Percentiles rank a stretch among this genome's conserved stretches.
phyloP scores from a whole-genome alignment of 2,888 invertebrate genomes.

The Hypselothyrea guttata region DNA sequence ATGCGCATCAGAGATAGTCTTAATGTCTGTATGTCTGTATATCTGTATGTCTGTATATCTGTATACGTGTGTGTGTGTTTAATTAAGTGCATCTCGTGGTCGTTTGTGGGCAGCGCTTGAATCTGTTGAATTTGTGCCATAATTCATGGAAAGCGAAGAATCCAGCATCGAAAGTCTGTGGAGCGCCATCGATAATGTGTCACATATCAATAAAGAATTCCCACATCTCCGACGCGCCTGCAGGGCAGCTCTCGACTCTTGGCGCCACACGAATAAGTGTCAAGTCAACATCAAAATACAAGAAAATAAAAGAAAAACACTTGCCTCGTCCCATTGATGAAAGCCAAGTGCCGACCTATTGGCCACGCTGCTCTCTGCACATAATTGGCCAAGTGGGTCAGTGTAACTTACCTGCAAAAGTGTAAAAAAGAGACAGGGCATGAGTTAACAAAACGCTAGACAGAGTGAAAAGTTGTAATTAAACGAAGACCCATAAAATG shows the following conservation, averaged over 20 bases:
- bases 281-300: conserved; percentile 22
- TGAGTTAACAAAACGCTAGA: conserved; percentile 18
- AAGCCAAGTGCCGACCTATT: conserved; percentile 49
- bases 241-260: conserved; percentile 41
- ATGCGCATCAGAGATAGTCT: conserved; percentile 39
- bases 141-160: conserved; percentile 46
- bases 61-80: conserved; percentile 31
- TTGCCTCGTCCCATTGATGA: conserved; percentile 48
- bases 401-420: conserved; percentile 63
- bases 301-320: conserved; percentile 37
- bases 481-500: conserved; percentile 51
- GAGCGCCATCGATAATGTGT: conserved; percentile 48
- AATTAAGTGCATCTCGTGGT: conserved; percentile 55
- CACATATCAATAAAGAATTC: conserved; percentile 73
- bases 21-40: conserved; percentile 7
- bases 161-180: conserved; percentile 39
- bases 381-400: conserved; percentile 68
- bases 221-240: conserved; percentile 48
- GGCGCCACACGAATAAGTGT: conserved; percentile 42
- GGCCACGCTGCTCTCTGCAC: conserved; percentile 16
- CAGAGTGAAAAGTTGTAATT: conserved; percentile 51
- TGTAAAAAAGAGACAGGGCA: conserved; percentile 24
- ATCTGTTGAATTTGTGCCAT: conserved; percentile 51
- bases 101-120: conserved; percentile 49
- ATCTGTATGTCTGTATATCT: conserved; percentile 39